Evolutionary conservation across 2,797 vertebrate species (phyloP), one percentile per base, ranked within the genome.

Genomic region (Carduelis carduelis): DNA sequence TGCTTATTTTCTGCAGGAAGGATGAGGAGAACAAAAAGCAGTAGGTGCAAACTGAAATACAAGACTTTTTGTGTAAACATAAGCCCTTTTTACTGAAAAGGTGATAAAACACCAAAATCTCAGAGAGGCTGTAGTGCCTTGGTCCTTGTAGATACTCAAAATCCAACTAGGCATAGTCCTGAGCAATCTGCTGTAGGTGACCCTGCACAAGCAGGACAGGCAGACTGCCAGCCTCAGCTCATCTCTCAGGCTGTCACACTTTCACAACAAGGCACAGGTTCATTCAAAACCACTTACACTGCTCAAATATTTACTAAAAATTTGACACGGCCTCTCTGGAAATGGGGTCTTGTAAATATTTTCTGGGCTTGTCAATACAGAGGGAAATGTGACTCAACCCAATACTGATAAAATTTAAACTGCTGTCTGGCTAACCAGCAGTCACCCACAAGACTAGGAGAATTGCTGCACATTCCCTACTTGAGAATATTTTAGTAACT

Each of bases 381-480:
- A 71, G 16, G 9, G 27, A 77, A 89, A 61, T 0, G 5, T 15
- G 23, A 71, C 15, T 75, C 5, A 86, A 78, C 27, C 15, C 6
- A 24, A 24, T 39, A 71, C 7, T 26, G n/a, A 16, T 60, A 59
- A 63, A 63, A 69, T 24, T 74, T 50, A 46, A 85, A 91, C 19
- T 61, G n/a, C n/a, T 83, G 30, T 44, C 46, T 44, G 22, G 57
- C 27, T 70, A 85, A 68, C 14, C 13, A 75, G 28, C 19, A 39
- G 21, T 27, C 15, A 43, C 30, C 20, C 44, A n/a, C 0, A 0
- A 81, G 18, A 44, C 13, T 6, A 47, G 12, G 8, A 66, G 55
- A 52, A n/a, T 41, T 65, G 16, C 43, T 69, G 24, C 15, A 50
- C 3, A 14, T 87, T 83, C 15, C 47, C 12, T 70, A 8, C 22